A percentile compares a stretch with the other conserved stretches of the same genome.
Evolutionary conservation across 2,888 invertebrate genomes (phyloP).

Genomic region (Subacronicta megacephala): DNA sequence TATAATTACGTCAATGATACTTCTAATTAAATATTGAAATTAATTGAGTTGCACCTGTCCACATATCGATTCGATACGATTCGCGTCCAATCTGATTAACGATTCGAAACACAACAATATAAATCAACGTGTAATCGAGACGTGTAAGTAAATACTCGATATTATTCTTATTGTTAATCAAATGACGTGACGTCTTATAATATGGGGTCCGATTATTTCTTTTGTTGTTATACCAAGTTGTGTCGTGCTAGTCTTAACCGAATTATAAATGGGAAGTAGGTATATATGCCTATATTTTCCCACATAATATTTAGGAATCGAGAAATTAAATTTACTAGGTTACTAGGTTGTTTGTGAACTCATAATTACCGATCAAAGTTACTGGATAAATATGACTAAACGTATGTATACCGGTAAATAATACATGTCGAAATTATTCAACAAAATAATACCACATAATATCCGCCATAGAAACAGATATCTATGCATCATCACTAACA

Average conservation of each 20-base stretch:
- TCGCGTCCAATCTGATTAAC: slow-evolving; percentile 43
- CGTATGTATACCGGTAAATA: too few relatives aligned
- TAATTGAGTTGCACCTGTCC: slow-evolving; percentile 46
- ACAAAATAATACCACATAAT: slow-evolving; percentile 29
- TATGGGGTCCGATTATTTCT: slow-evolving; percentile 8
- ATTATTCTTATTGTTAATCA: slow-evolving; percentile 37
- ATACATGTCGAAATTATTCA: not conserved
- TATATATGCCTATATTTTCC: too few relatives aligned
- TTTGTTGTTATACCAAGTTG: slow-evolving; percentile 8
- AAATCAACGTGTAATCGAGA: slow-evolving; percentile 45
- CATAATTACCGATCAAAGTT: too few relatives aligned
- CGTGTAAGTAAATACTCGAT: slow-evolving; percentile 36
- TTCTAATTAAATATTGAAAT: slow-evolving; percentile 41
- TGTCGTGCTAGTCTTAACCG: not conserved
- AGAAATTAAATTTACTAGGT: too few relatives aligned
- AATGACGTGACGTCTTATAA: slow-evolving; percentile 35
- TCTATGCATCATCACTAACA: slow-evolving; percentile 27
- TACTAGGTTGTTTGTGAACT: too few relatives aligned
- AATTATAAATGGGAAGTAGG: too few relatives aligned
- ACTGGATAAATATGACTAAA: too few relatives aligned
- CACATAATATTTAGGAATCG: too few relatives aligned
- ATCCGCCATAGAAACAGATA: slow-evolving; percentile 48
- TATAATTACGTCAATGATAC: slow-evolving; percentile 35
- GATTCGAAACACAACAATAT: slow-evolving; percentile 37
- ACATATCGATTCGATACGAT: slow-evolving; percentile 42